Conservation (phyloP, 1,140 invertebrate genomes). For the Bombus turneri region DNA sequence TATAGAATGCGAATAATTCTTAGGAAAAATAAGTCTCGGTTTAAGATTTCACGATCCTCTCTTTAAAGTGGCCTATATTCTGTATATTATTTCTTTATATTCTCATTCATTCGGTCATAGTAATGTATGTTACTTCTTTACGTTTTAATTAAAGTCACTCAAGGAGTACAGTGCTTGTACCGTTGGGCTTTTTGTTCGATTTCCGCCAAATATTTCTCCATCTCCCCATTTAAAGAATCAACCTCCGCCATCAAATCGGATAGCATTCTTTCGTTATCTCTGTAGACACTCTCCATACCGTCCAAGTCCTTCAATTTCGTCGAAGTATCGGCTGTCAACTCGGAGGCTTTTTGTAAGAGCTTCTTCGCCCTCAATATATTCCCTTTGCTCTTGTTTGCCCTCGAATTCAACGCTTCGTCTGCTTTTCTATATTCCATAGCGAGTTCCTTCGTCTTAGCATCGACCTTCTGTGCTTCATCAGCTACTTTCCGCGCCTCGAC, state of each 20-base stretch:
- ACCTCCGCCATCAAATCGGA: constrained; percentile 75
- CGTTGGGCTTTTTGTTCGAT: constrained; percentile 77
- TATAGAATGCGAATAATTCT: neutral
- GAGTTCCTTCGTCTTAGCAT: constrained; percentile 82
- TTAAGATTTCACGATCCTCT: neutral
- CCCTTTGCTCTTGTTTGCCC: constrained; percentile 85
- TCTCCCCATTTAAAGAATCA: constrained; percentile 71
- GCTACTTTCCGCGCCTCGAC: constrained; percentile 83
- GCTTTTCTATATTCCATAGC: constrained; percentile 85
- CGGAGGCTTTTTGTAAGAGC: constrained; percentile 88
- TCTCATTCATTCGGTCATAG: no score
- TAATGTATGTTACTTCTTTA: neutral
- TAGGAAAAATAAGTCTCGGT: neutral
- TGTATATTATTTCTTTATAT: neutral
- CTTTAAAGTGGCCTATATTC: neutral
- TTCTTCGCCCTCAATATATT: constrained; percentile 89
- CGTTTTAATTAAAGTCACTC: constrained; percentile 12
- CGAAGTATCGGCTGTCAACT: constrained; percentile 89
- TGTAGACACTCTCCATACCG: constrained; percentile 83
- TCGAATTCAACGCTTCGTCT: constrained; percentile 84
- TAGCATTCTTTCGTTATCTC: constrained; percentile 76
- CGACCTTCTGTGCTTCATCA: constrained; percentile 84
- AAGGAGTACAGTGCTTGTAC: constrained; percentile 76
- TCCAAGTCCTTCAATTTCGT: constrained; percentile 89
- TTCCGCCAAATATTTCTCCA: constrained; percentile 73